These are phyloP conservation scores for Noturus placidus DNA, from an alignment of 2,113 vertebrate genomes.

Conservation along the genomic window DNA sequence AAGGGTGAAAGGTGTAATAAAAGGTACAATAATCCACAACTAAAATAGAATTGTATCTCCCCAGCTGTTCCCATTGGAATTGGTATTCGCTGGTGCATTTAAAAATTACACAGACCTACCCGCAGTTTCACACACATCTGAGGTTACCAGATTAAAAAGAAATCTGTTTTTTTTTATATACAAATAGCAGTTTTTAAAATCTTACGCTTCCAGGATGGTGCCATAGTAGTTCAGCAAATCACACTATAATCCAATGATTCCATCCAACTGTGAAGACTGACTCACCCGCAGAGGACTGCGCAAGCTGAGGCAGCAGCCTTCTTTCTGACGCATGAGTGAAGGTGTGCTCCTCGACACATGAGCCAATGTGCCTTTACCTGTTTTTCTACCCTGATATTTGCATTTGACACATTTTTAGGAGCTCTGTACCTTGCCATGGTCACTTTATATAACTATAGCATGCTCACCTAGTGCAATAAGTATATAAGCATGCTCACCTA, in stretches of 20 bases:
- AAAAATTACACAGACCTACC: background rate
- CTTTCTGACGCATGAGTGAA: constrained; percentile 8
- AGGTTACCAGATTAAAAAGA: background rate
- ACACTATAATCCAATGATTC: constrained; percentile 20
- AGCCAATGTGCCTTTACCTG: constrained; percentile 20
- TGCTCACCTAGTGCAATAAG: background rate
- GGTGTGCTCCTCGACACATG: constrained; percentile 3
- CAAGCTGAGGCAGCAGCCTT: constrained; percentile 41
- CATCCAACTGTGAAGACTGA: constrained; percentile 21
- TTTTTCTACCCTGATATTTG: constrained; percentile 17
- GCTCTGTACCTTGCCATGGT: background rate
- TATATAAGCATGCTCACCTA: background rate
- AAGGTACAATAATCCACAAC: background rate
- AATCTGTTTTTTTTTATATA: background rate
- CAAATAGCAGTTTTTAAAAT: background rate
- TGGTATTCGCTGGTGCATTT: background rate
- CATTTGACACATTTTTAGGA: background rate
- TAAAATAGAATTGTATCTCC: background rate
- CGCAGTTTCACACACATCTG: background rate
- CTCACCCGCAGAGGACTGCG: constrained; percentile 8
- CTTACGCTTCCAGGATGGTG: constrained; percentile 43
- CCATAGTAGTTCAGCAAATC: constrained; percentile 34
- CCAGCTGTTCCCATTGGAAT: background rate
- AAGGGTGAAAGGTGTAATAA: background rate
- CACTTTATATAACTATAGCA: background rate